These are phyloP conservation scores for Apamea anceps DNA, from an alignment of 2,888 invertebrate genomes.

Conservation along the genomic window DNA sequence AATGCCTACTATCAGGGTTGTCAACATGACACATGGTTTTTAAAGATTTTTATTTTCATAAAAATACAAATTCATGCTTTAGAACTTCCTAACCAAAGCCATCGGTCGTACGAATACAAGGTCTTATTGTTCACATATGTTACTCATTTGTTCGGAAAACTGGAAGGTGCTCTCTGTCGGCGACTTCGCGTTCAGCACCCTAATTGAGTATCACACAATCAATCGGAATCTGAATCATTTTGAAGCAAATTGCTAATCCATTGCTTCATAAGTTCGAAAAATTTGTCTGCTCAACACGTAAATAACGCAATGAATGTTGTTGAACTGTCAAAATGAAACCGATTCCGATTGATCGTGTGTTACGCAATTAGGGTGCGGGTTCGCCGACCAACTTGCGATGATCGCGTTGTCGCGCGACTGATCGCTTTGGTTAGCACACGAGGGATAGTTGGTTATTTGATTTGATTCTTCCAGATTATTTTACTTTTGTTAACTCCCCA, in stretches of 20 bases:
- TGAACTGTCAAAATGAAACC: too few species aligned
- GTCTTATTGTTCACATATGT: background rate
- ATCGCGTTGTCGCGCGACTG: background rate
- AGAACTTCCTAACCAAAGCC: background rate
- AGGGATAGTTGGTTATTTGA: background rate
- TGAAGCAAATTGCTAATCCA: too few species aligned
- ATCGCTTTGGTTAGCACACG: background rate
- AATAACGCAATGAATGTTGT: too few species aligned
- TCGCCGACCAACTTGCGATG: background rate
- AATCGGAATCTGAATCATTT: too few species aligned
- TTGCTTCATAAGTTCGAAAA: too few species aligned
- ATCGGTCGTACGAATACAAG: background rate
- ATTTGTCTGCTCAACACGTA: too few species aligned
- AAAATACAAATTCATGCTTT: background rate
- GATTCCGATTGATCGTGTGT: too few species aligned
- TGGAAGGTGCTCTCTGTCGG: background rate
- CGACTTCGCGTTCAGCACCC: background rate
- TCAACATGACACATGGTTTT: background rate
- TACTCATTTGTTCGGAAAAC: background rate
- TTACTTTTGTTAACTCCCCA: background rate
- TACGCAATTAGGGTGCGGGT: too few species aligned
- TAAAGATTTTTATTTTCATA: background rate
- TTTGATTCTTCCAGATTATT: background rate
- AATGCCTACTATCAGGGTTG: constrained; percentile 12
- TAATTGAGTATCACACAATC: too few species aligned